Evolutionary conservation across 2,797 vertebrate species (phyloP).

Genomic region (Phataginus tricuspis): DNA sequence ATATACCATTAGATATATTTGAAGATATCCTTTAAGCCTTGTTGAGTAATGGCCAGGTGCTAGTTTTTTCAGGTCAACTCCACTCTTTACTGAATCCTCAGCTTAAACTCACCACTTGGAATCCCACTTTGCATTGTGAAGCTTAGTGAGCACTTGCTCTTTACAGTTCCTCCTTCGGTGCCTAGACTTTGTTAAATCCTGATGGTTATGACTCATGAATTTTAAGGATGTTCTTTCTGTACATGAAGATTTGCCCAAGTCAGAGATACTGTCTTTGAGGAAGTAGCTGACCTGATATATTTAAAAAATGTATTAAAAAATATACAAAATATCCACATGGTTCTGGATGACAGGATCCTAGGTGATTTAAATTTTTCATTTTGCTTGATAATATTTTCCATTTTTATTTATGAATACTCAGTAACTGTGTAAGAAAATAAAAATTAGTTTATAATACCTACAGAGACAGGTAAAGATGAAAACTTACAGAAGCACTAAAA

Average conservation of each 20-base stretch:
- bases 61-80: not conserved
- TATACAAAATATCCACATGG: not conserved
- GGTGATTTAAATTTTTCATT: not conserved
- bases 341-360: not conserved
- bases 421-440: not conserved
- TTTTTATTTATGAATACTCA: not conserved
- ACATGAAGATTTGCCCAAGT: not conserved
- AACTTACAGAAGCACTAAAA: not conserved
- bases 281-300: not conserved
- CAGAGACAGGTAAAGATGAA: not conserved
- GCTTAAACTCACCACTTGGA: not conserved
- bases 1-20: not conserved
- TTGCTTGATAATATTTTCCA: not conserved
- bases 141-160: not conserved
- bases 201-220: not conserved
- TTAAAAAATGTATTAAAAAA: not conserved
- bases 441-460: not conserved
- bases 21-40: not conserved
- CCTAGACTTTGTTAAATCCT: not conserved
- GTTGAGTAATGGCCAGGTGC: not conserved
- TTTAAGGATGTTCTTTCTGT: not conserved
- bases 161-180: not conserved
- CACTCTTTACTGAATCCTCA: not conserved
- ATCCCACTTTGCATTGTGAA: not conserved
- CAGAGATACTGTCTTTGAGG: not conserved